phyloP scores from a whole-genome alignment of 2,888 invertebrate genomes.

The Amblyjoppa fuscipennis region DNA sequence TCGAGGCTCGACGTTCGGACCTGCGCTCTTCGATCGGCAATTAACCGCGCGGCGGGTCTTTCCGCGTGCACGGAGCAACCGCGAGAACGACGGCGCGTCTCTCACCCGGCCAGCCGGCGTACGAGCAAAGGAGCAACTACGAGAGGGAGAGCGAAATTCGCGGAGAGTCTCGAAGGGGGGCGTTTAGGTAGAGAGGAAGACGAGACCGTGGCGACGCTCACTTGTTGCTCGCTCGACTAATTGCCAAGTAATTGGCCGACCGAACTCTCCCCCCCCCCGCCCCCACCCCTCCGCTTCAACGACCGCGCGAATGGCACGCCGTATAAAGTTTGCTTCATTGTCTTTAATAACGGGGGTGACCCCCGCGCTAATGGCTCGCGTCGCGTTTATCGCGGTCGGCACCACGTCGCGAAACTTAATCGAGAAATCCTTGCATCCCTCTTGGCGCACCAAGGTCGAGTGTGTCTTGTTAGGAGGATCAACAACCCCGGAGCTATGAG shows the following conservation, averaged over 20 bases:
- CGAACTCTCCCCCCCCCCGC: conserved; percentile 56
- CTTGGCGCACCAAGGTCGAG: background rate
- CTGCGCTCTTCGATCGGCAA: conserved; percentile 62
- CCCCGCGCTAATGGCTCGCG: conserved; percentile 81
- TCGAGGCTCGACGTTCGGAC: conserved; percentile 38
- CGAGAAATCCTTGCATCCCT: conserved; percentile 36
- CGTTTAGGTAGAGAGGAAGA: conserved; percentile 68
- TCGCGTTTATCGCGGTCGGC: conserved; percentile 75
- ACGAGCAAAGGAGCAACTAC: conserved; percentile 65
- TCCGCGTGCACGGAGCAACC: conserved; percentile 48
- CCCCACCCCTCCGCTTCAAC: no score
- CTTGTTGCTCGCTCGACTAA: conserved; percentile 84
- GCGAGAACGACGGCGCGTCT: conserved; percentile 45
- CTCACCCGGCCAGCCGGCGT: conserved; percentile 51
- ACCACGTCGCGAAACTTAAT: conserved; percentile 26
- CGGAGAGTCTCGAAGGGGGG: conserved; percentile 41
- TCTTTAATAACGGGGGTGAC: conserved; percentile 84
- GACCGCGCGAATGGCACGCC: conserved; percentile 67
- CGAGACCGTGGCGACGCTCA: conserved; percentile 82
- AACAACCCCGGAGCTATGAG: background rate
- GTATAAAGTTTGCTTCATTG: conserved; percentile 85
- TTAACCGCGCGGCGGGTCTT: conserved; percentile 59
- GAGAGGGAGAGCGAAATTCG: conserved; percentile 32
- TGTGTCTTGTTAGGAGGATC: conserved; percentile 8
- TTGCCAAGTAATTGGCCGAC: conserved; percentile 85